Base-by-base conservation (phyloP, 2,113 vertebrate genomes). In the Pogonocichla stellata region DNA sequence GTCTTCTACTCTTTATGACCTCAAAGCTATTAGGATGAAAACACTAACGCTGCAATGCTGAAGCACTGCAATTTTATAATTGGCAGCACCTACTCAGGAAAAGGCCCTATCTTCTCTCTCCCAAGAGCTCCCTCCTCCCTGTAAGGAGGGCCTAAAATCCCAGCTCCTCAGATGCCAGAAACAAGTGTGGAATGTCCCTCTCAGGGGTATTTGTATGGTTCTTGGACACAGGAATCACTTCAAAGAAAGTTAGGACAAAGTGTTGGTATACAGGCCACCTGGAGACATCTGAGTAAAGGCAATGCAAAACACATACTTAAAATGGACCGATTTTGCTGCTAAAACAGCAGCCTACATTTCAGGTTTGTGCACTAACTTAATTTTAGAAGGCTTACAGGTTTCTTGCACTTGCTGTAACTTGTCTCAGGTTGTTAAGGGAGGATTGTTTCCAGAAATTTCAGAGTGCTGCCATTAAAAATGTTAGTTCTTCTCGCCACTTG, bases 301-400 rank as follows among this genome's bases (percentile, higher is more conserved):
- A 92, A 90, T 88, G 94, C 92, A 93, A 96, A 96, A 67, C 61
- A 53, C 36, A 33, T 75, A 88, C 48, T 81, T 93, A 90, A 88
- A 93, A 83, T 57, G 75, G 79, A 84, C 82, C 4, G 23, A 86
- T 88, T 86, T 79, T 81, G 80, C 90, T 93, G 72, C 86, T 95
- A 92, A 75, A 95, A 66, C 69, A 92, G 72, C 86, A 93, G 94
- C 91, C 92, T 86, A 96, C 93, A 69, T 93, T 96, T 96, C 96
- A 96, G 93, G 96, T 97, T 96, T 38, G 88, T 90, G 90, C 95
- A 97, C 82, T 95, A 83, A 71, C 80, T 95, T 94, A 95, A 94
- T 95, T 96, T 92, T 93, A 96, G 92, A 92, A 96, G 90, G 86
- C 95, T 95, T 96, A 96, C 94, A 94, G 88, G 90, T 95, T 95